A percentile compares a stretch with the other conserved stretches of the same genome.
Evolutionary conservation across 2,113 vertebrate species (phyloP).

Genomic region (Platycercus adscitus): DNA sequence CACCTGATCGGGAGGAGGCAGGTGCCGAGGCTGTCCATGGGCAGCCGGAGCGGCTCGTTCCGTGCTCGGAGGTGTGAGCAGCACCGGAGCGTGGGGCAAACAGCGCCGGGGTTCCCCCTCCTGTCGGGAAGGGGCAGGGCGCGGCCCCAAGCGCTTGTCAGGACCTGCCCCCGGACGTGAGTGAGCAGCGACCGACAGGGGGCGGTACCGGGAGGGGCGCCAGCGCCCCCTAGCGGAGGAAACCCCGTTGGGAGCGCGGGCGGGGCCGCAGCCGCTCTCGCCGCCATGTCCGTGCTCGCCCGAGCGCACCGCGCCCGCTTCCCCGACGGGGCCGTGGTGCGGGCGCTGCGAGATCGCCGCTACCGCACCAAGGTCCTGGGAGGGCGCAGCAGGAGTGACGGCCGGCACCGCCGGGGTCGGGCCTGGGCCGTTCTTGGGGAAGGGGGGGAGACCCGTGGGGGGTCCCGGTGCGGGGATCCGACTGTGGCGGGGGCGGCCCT

Average conservation of each 20-base stretch:
- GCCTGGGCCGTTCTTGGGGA: not conserved
- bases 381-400: constrained; percentile 90
- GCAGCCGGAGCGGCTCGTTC: not conserved
- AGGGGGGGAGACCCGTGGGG: not conserved
- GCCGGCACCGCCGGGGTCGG: too few species aligned
- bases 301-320: constrained; percentile 94
- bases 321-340: constrained; percentile 91
- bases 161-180: too few species aligned
- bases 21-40: not conserved
- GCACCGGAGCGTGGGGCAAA: too few species aligned
- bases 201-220: too few species aligned
- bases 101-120: too few species aligned
- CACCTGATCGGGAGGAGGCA: not conserved
- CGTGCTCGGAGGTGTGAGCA: too few species aligned
- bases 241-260: too few species aligned
- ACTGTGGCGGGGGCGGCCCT: not conserved
- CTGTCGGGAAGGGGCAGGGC: too few species aligned
- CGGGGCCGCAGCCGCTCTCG: not conserved
- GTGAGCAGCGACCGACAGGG: too few species aligned
- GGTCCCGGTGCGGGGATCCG: too few species aligned
- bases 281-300: constrained; percentile 90
- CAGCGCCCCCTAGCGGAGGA: too few species aligned
- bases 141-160: too few species aligned
- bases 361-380: constrained; percentile 94
- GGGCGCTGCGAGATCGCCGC: constrained; percentile 92